These are phyloP conservation scores for Osmerus eperlanus DNA, from an alignment of 2,113 vertebrate genomes.

Conservation along the genomic window DNA sequence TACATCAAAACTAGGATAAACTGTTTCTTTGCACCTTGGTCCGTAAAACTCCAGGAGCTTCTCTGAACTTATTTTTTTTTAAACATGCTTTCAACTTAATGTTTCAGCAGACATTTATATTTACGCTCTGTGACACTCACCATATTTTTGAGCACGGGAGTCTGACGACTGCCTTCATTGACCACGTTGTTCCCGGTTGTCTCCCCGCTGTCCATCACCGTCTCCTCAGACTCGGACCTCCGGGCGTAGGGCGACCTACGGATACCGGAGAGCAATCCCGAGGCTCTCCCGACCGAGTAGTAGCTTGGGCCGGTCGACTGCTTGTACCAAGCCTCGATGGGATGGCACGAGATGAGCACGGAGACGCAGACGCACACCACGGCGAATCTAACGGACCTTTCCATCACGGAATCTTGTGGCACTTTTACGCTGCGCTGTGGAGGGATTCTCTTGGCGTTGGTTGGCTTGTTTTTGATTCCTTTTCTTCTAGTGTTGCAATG, in stretches of 20 bases:
- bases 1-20: too few relatives aligned
- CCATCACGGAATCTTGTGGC: constrained; percentile 55
- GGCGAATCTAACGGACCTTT: constrained; percentile 46
- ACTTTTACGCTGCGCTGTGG: constrained; percentile 28
- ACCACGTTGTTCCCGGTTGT: constrained; percentile 38
- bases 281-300: constrained; percentile 81
- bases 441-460: background rate
- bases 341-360: constrained; percentile 69
- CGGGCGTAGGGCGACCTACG: constrained; percentile 70
- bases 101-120: too few relatives aligned
- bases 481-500: background rate
- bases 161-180: constrained; percentile 35
- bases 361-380: constrained; percentile 70
- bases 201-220: constrained; percentile 50
- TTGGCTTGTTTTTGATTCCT: background rate
- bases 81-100: too few relatives aligned
- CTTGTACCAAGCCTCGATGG: constrained; percentile 77
- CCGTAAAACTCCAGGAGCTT: too few relatives aligned
- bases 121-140: constrained; percentile 61
- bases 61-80: too few relatives aligned
- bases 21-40: too few relatives aligned
- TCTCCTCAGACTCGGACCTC: constrained; percentile 61
- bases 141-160: constrained; percentile 66
- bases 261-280: constrained; percentile 79
- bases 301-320: constrained; percentile 71